A percentile compares a stretch with the other conserved stretches of the same genome.
Conservation (phyloP, 2,113 vertebrate genomes). For the Irena cyanogastra region DNA sequence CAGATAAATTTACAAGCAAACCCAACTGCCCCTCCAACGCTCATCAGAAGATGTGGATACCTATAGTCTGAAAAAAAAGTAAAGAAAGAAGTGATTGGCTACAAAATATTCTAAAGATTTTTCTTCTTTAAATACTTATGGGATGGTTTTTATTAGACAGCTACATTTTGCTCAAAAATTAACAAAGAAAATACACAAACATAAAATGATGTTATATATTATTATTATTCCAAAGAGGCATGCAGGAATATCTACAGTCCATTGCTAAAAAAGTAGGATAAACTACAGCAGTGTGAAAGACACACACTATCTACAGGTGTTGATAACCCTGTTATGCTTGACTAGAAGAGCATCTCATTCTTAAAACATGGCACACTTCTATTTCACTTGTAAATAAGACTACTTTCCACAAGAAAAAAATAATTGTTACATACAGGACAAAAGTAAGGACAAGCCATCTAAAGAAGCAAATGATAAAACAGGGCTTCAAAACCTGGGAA, state of each 20-base stretch:
- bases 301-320: background rate
- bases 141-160: background rate
- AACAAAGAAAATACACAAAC: background rate
- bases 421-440: background rate
- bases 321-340: background rate
- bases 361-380: background rate
- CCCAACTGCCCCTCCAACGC: background rate
- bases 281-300: background rate
- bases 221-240: background rate
- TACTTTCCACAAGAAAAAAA: background rate
- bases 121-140: background rate
- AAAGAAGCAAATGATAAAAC: background rate
- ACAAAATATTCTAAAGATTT: background rate
- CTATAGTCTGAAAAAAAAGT: background rate
- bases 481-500: background rate
- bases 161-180: background rate
- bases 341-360: background rate
- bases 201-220: background rate
- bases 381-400: background rate
- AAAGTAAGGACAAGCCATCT: background rate
- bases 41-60: background rate
- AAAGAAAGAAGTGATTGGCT: background rate
- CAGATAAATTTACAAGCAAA: background rate
- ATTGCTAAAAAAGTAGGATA: background rate
- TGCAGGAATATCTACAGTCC: background rate